These are phyloP conservation scores for Drosophila serrata DNA, from an alignment of 1,140 invertebrate genomes.

Conservation along the genomic window DNA sequence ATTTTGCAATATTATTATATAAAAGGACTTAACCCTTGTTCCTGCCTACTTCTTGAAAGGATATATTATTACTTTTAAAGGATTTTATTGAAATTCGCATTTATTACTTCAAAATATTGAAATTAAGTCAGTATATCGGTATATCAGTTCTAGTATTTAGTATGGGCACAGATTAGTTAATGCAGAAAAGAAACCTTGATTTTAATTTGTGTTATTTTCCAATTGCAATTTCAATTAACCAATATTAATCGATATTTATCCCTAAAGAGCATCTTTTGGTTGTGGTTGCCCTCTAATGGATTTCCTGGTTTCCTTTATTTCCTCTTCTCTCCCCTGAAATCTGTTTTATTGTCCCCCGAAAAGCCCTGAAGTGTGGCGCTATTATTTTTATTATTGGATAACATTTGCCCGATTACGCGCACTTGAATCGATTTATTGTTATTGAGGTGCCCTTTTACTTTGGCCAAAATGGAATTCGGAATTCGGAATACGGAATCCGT, in stretches of 20 bases:
- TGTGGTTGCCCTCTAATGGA: not conserved
- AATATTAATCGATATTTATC: too few species aligned
- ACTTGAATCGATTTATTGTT: slow-evolving; percentile 82
- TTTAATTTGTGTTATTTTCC: not conserved
- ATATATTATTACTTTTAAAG: not conserved
- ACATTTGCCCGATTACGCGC: slow-evolving; percentile 75
- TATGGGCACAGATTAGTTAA: too few species aligned
- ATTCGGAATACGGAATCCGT: slow-evolving; percentile 32
- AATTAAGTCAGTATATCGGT: too few species aligned
- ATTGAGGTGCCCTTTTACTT: slow-evolving; percentile 52
- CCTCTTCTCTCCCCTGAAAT: not conserved
- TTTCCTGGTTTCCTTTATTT: not conserved
- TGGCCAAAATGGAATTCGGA: slow-evolving; percentile 1
- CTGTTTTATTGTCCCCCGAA: slow-evolving; percentile 45
- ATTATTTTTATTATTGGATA: slow-evolving; percentile 80
- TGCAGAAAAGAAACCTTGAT: not conserved
- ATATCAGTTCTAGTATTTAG: too few species aligned
- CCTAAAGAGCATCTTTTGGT: slow-evolving; percentile 13
- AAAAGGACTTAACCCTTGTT: not conserved
- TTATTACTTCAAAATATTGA: too few species aligned
- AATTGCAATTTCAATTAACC: too few species aligned
- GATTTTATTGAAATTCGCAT: not conserved
- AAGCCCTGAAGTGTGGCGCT: slow-evolving; percentile 42
- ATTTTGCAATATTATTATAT: not conserved
- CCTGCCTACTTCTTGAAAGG: too few species aligned